Evolutionary conservation across 1,140 invertebrate species (phyloP).

Genomic region (Caenorhabditis latens): DNA sequence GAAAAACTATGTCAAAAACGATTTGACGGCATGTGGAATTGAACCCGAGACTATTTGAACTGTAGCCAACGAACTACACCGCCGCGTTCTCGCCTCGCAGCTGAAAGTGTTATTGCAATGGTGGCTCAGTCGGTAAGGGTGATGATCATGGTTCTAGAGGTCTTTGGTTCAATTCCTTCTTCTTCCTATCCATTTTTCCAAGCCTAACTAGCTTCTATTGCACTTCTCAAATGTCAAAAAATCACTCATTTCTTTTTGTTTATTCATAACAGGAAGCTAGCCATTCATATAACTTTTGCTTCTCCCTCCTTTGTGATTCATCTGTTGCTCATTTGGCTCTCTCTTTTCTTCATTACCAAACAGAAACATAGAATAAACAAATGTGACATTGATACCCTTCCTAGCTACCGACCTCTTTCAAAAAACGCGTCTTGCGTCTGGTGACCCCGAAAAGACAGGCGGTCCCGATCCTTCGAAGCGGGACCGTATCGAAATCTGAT

Average conservation of each 20-base stretch:
- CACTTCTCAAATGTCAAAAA: no score
- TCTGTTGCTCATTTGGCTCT: conserved; percentile 8
- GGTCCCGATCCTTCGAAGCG: background rate
- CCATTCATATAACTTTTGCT: background rate
- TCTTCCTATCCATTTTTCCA: no score
- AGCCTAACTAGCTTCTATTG: no score
- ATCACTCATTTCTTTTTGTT: background rate
- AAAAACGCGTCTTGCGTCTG: background rate
- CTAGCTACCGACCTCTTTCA: background rate
- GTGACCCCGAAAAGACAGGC: conserved; percentile 50
- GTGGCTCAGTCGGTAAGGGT: no score
- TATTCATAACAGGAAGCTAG: background rate
- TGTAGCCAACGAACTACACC: no score
- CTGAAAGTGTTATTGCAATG: no score
- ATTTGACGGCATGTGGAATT: no score
- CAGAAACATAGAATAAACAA: conserved; percentile 50
- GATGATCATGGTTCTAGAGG: no score
- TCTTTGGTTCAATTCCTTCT: no score
- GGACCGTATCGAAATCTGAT: conserved; percentile 53
- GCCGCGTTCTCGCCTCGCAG: no score
- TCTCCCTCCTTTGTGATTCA: conserved; percentile 1
- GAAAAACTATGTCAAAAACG: no score
- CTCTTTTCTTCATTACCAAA: conserved; percentile 12
- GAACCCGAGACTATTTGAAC: no score
- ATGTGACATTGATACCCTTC: conserved; percentile 45